phyloP scores from a whole-genome alignment of 2,113 vertebrate species.

The Percina caprodes region DNA sequence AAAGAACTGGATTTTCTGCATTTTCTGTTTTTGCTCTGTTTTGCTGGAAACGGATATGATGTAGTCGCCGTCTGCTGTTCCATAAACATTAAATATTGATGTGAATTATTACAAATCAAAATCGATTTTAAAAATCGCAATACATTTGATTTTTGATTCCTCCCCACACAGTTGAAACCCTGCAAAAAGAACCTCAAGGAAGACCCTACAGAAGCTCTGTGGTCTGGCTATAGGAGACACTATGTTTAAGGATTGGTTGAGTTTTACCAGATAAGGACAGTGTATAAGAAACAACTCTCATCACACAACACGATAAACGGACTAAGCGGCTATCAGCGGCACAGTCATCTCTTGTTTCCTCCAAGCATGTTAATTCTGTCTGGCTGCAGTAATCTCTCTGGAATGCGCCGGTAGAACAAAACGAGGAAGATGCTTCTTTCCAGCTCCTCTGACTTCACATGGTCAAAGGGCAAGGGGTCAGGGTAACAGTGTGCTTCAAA shows the following conservation, averaged over 20 bases:
- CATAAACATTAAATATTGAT: no score
- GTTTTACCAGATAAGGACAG: background rate
- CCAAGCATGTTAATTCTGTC: conserved; percentile 35
- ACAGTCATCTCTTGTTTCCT: conserved; percentile 44
- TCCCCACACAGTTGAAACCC: no score
- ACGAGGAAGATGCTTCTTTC: conserved; percentile 47
- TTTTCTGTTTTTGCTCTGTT: no score
- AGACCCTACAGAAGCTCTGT: no score
- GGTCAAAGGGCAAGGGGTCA: conserved; percentile 49
- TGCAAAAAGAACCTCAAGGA: no score
- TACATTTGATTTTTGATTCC: no score
- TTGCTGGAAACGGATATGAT: no score
- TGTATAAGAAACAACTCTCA: background rate
- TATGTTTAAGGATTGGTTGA: background rate
- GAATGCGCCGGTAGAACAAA: conserved; percentile 59
- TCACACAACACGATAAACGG: background rate
- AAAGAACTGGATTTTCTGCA: no score
- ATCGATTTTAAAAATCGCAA: no score
- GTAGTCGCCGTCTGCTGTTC: no score
- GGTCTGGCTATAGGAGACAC: background rate
- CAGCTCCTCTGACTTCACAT: conserved; percentile 38
- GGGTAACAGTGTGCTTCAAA: conserved; percentile 6
- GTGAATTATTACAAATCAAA: no score
- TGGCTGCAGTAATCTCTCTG: conserved; percentile 60
- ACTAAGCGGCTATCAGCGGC: conserved; percentile 2